A percentile compares a stretch with the other conserved stretches of the same genome.
Conservation (phyloP, 2,888 invertebrate genomes). For the Drosophila percnosoma region DNA sequence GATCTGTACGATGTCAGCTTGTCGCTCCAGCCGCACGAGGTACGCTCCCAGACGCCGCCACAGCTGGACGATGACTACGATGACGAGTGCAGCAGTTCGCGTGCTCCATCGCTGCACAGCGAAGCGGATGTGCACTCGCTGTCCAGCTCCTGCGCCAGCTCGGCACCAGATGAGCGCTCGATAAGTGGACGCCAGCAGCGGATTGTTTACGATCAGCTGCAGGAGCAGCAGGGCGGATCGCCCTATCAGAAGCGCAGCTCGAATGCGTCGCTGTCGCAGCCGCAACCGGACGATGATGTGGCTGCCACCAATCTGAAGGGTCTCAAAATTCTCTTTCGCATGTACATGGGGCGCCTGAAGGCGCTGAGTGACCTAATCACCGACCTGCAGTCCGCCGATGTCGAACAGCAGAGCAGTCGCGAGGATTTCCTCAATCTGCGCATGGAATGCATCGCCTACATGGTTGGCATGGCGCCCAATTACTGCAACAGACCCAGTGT, state of each 20-base stretch:
- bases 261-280: conserved; percentile 70
- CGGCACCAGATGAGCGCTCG: conserved; percentile 76
- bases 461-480: conserved; percentile 70
- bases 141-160: conserved; percentile 78
- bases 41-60: conserved; percentile 78
- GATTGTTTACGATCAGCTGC: conserved; percentile 79
- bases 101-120: conserved; percentile 75
- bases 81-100: conserved; percentile 76
- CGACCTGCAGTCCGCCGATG: conserved; percentile 78
- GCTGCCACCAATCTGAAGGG: conserved; percentile 84
- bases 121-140: conserved; percentile 80
- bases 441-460: conserved; percentile 82
- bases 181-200: conserved; percentile 69
- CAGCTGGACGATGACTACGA: conserved; percentile 74
- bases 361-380: conserved; percentile 80
- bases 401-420: conserved; percentile 74
- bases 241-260: conserved; percentile 77
- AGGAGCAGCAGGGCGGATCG: conserved; percentile 67
- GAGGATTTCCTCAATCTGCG: conserved; percentile 81
- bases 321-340: conserved; percentile 87
- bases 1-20: conserved; percentile 82
- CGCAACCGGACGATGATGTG: conserved; percentile 61
- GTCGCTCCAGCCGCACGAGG: conserved; percentile 68
- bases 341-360: conserved; percentile 86
- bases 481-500: conserved; percentile 65